These are phyloP conservation scores for Scaptomyza flava DNA, from an alignment of 2,888 invertebrate species.

Conservation along the genomic window DNA sequence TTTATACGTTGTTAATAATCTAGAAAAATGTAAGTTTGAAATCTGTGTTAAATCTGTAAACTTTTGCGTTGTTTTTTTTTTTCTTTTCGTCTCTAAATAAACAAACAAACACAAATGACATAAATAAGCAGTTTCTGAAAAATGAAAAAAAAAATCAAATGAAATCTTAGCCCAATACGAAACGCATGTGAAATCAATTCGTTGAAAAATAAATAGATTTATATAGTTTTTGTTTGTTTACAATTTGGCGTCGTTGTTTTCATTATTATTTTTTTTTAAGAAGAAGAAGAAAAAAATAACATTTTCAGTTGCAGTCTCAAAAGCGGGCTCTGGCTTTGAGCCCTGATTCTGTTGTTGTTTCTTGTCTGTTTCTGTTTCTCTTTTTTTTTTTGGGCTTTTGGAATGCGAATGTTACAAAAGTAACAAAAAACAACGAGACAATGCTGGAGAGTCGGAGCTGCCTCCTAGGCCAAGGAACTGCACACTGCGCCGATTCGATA, in stretches of 20 bases:
- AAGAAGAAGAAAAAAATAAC: neutral
- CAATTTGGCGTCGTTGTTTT: slow-evolving; percentile 12
- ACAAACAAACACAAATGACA: slow-evolving; percentile 6
- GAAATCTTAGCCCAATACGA: slow-evolving; percentile 19
- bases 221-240: slow-evolving; percentile 4
- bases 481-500: slow-evolving; percentile 39
- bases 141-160: no score
- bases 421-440: slow-evolving; percentile 22
- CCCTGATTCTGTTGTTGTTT: slow-evolving; percentile 5
- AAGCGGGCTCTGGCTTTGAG: slow-evolving; percentile 10
- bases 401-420: slow-evolving; percentile 48
- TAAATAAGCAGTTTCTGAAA: slow-evolving; percentile 31
- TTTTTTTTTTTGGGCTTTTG: slow-evolving; percentile 44
- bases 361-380: slow-evolving; percentile 2
- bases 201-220: slow-evolving; percentile 36
- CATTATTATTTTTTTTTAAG: slow-evolving; percentile 32
- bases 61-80: no score
- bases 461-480: slow-evolving; percentile 46
- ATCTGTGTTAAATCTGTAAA: no score
- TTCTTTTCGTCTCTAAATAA: no score
- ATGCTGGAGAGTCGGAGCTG: slow-evolving; percentile 5
- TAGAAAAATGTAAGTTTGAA: no score
- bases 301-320: slow-evolving; percentile 14
- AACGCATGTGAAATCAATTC: slow-evolving; percentile 59
- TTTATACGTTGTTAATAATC: no score